Evolutionary conservation across 2,113 vertebrate species (phyloP).

Genomic region (Gadus chalcogrammus): DNA sequence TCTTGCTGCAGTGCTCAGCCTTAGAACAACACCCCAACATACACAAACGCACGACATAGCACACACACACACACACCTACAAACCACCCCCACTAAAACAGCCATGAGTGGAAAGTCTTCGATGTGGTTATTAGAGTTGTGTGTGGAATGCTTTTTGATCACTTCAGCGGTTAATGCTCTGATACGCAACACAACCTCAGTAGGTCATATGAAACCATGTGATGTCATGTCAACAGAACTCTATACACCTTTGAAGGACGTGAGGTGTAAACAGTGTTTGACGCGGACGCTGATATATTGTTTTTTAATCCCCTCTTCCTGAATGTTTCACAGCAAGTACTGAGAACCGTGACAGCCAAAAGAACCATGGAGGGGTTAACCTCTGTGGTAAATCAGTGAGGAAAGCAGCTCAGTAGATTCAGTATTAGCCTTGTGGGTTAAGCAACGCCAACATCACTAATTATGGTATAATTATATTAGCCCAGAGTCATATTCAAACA

Average conservation of each 20-base stretch:
- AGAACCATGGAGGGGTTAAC: too few species aligned
- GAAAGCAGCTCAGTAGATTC: too few species aligned
- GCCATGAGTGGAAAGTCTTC: not conserved
- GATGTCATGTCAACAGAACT: not conserved
- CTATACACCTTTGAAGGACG: not conserved
- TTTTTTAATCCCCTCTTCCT: too few species aligned
- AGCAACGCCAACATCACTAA: too few species aligned
- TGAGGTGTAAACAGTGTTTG: not conserved
- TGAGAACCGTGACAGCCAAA: too few species aligned
- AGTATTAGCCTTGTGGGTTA: too few species aligned
- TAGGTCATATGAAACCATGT: not conserved
- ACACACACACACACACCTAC: not conserved
- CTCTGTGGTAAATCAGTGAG: too few species aligned
- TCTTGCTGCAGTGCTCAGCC: constrained; percentile 8
- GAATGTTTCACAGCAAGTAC: too few species aligned
- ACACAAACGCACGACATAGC: not conserved
- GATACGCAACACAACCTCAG: not conserved
- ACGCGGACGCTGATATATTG: not conserved
- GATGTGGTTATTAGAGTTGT: not conserved
- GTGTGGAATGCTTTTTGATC: not conserved
- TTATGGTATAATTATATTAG: too few species aligned
- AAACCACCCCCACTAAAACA: not conserved
- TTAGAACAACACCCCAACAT: not conserved
- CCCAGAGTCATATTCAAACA: too few species aligned
- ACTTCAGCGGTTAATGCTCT: not conserved